A percentile compares a stretch with the other conserved stretches of the same genome.
Conservation (phyloP, 2,113 vertebrate genomes). For the Oncorhynchus masou region DNA sequence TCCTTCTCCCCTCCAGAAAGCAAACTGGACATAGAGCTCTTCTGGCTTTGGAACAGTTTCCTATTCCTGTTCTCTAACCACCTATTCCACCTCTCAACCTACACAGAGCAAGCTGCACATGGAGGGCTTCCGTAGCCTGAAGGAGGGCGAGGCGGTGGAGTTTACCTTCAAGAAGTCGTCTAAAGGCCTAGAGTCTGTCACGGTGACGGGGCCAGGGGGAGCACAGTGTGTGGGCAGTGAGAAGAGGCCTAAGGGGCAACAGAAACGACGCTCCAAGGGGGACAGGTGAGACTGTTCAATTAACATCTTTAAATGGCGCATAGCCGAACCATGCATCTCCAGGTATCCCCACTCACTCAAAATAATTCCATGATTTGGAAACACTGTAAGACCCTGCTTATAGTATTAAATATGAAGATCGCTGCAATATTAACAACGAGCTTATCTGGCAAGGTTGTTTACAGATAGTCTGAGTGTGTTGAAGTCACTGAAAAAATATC, state of each 20-base stretch:
- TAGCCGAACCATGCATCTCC: background rate
- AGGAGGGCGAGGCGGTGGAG: conserved; percentile 89
- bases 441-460: no score
- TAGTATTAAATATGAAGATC: no score
- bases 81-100: background rate
- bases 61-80: background rate
- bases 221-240: conserved; percentile 87
- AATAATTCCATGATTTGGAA: no score
- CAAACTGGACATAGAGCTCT: no score
- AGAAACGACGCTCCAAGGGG: conserved; percentile 85
- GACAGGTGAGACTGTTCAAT: conserved; percentile 74
- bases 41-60: background rate
- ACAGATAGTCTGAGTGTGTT: no score
- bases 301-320: no score
- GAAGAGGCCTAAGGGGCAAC: conserved; percentile 82
- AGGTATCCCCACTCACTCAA: background rate
- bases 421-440: no score
- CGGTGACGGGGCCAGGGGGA: conserved; percentile 84
- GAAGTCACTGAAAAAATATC: no score
- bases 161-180: conserved; percentile 92
- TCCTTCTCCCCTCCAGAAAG: no score
- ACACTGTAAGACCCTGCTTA: no score
- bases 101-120: conserved; percentile 92
- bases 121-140: conserved; percentile 93
- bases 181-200: conserved; percentile 88